Evolutionary conservation across 2,888 invertebrate species (phyloP), one percentile per base, ranked within the genome.

Genomic region (Tetramorium bicarinatum): DNA sequence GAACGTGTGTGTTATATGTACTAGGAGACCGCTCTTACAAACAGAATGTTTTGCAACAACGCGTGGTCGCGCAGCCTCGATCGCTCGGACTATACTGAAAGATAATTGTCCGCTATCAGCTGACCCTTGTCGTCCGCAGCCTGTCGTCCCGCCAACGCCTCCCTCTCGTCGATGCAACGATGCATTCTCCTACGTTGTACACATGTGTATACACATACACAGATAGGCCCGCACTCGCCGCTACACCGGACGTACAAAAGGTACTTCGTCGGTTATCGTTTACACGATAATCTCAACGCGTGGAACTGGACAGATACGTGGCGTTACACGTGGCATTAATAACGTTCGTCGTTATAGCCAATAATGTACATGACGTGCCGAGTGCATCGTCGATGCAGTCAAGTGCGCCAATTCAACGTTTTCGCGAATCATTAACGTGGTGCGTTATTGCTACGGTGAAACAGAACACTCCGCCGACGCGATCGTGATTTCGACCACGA

Each of bases 61-160:
- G 87, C 85, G 87, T 64, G 85, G 71, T 82, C 87, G 75, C 87
- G 75, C 76, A 82, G 72, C 85, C 76, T 71, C 89, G 87, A 87
- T 89, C 84, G 90, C 82, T 86, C 88, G 86, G 83, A 80, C 88
- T 91, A 87, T 85, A 91, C 91, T 91, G 91, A 85, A 88, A 90
- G 91, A 91, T 91, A 91, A 91, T 90, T 90, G 90, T 87, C 84
- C 85, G 89, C 87, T 91, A 91, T 91, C 91, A 90, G 91, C 90
- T 91, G 91, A 91, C 90, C 91, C 91, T 89, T 90, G 87, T 88
- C 89, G 90, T 88, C 74, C 83, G 66, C 87, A 80, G 79, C 66
- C 47, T 77, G 62, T 69, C 72, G 25, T 44, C 54, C 82, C 76
- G 41, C 82, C 62, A 44, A 79, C 76, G 21, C 62, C 79, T 56